phyloP scores from a whole-genome alignment of 1,140 invertebrate species.

The Acromyrmex heyeri region DNA sequence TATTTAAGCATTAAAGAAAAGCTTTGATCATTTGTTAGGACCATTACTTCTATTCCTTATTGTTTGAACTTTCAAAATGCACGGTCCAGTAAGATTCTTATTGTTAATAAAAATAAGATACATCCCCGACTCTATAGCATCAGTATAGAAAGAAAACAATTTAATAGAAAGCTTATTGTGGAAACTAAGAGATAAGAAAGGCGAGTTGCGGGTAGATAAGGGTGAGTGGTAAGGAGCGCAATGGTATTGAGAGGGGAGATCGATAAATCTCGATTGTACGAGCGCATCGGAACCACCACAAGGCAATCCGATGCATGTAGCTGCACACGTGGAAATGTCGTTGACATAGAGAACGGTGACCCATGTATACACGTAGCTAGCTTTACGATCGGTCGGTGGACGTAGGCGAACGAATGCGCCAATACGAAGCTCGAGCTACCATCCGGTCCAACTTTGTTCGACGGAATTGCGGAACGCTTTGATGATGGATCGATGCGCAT shows the following conservation, averaged over 20 bases:
- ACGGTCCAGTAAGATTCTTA: background rate
- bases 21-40: no score
- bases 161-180: background rate
- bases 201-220: background rate
- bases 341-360: constrained; percentile 1
- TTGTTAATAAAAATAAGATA: background rate
- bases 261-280: constrained; percentile 59
- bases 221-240: constrained; percentile 25
- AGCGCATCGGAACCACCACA: constrained; percentile 65
- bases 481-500: constrained; percentile 53
- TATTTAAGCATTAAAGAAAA: no score
- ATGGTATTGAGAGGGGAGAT: constrained; percentile 25
- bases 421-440: constrained; percentile 18
- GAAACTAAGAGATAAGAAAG: background rate
- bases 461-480: constrained; percentile 43
- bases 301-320: constrained; percentile 69
- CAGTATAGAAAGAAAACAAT: background rate
- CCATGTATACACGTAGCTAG: constrained; percentile 58
- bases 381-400: constrained; percentile 63
- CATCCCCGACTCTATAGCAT: background rate
- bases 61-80: no score
- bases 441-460: constrained; percentile 59
- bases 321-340: constrained; percentile 53
- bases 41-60: no score
- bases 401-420: constrained; percentile 10